Evolutionary conservation across 2,113 vertebrate species (phyloP).

Genomic region (Arenaria interpres): DNA sequence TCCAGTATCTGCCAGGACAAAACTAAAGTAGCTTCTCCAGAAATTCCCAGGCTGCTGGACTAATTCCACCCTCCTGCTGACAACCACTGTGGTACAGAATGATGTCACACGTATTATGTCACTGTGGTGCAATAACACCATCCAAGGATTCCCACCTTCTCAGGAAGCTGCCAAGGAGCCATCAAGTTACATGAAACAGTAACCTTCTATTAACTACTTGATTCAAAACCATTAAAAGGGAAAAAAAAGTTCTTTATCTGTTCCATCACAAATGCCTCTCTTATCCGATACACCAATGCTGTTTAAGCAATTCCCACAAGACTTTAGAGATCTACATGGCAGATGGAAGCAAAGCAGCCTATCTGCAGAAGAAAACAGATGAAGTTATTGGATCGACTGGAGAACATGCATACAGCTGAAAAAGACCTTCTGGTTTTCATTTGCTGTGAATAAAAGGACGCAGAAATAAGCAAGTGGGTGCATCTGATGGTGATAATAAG

Average conservation of each 20-base stretch:
- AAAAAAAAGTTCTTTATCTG: neutral
- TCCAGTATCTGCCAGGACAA: neutral
- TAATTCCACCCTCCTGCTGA: neutral
- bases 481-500: neutral
- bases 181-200: neutral
- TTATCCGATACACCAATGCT: neutral
- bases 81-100: neutral
- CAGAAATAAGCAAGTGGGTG: conserved; percentile 33
- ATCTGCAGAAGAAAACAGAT: neutral
- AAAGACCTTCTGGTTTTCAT: neutral
- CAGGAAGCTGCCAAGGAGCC: neutral
- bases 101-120: neutral
- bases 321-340: neutral
- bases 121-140: neutral
- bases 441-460: neutral
- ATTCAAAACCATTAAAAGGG: neutral
- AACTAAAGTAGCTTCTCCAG: neutral
- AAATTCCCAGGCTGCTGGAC: neutral
- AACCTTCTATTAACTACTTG: neutral
- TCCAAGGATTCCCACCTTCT: neutral
- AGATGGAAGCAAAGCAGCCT: neutral
- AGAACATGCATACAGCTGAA: neutral
- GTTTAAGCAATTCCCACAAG: neutral
- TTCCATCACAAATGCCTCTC: neutral
- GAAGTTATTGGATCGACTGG: neutral